These are phyloP conservation scores for Danio tinwini DNA, from an alignment of 2,797 vertebrate genomes.

Conservation along the genomic window DNA sequence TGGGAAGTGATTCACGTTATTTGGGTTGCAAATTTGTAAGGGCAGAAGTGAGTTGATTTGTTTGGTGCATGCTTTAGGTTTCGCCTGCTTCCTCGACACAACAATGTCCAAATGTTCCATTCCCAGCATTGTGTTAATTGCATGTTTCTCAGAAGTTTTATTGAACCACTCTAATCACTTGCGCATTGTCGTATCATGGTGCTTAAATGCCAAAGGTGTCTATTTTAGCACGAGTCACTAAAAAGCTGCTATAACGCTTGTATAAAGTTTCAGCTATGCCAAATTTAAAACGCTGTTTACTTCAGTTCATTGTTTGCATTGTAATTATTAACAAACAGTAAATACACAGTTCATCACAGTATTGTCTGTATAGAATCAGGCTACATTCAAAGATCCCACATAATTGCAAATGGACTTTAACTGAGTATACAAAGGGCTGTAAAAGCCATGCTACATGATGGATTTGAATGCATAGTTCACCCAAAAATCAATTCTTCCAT, in stretches of 20 bases:
- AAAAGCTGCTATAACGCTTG: slow-evolving; percentile 21
- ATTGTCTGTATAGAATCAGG: slow-evolving; percentile 63
- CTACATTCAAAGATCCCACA: slow-evolving; percentile 71
- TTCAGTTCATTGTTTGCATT: neutral
- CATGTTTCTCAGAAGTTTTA: slow-evolving; percentile 10
- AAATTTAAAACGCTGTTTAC: slow-evolving; percentile 56
- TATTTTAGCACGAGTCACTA: slow-evolving; percentile 35
- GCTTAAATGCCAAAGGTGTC: slow-evolving; percentile 46
- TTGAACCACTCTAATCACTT: slow-evolving; percentile 43
- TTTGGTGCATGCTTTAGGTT: slow-evolving; percentile 48
- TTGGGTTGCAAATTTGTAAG: slow-evolving; percentile 64
- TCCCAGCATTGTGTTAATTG: slow-evolving; percentile 9
- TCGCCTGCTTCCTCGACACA: slow-evolving; percentile 29
- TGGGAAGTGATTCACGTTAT: slow-evolving; percentile 50
- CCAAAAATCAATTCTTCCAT: neutral
- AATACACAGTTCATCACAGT: slow-evolving; percentile 17
- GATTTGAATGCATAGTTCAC: slow-evolving; percentile 17
- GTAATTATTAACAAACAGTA: slow-evolving; percentile 21
- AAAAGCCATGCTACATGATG: neutral
- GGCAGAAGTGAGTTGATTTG: slow-evolving; percentile 67
- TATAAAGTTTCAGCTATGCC: slow-evolving; percentile 62
- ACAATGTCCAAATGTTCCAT: neutral
- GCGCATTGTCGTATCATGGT: neutral
- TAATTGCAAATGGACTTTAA: slow-evolving; percentile 22
- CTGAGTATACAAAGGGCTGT: slow-evolving; percentile 8